Evolutionary conservation across 1,140 invertebrate species (phyloP).

Genomic region (Plectrocnemia conspersa): DNA sequence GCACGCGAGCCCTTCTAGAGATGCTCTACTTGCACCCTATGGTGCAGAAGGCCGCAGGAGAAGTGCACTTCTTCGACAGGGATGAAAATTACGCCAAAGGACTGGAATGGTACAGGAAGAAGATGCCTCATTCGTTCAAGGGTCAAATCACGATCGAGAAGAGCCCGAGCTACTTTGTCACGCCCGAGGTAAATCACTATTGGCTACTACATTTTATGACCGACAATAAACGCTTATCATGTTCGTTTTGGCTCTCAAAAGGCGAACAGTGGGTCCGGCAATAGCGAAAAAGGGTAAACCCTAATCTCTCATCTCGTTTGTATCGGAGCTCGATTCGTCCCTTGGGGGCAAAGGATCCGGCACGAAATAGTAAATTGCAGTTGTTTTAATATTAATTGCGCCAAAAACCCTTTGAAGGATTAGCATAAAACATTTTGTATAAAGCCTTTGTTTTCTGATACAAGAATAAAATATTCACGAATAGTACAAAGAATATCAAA

Average conservation of each 20-base stretch:
- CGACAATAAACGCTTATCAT: too few species aligned
- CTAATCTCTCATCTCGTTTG: too few species aligned
- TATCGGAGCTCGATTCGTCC: too few species aligned
- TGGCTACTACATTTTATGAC: too few species aligned
- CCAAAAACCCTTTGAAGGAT: too few species aligned
- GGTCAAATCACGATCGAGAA: constrained; percentile 96
- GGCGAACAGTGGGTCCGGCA: not conserved
- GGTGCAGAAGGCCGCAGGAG: constrained; percentile 86
- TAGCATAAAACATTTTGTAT: too few species aligned
- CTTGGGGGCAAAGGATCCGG: too few species aligned
- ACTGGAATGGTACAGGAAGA: constrained; percentile 86
- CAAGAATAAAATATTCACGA: too few species aligned
- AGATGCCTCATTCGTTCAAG: constrained; percentile 87
- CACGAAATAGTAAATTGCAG: too few species aligned
- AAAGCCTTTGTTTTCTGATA: too few species aligned
- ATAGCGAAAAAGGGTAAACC: not conserved
- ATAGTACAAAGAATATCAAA: too few species aligned
- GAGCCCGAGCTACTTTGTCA: constrained; percentile 96
- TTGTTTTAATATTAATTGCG: too few species aligned
- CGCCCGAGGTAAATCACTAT: constrained; percentile 84
- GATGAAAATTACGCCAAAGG: constrained; percentile 87
- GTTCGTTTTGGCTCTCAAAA: not conserved
- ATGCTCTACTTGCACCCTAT: constrained; percentile 91
- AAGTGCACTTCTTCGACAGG: constrained; percentile 92
- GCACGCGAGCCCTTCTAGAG: constrained; percentile 87